A percentile compares a stretch with the other conserved stretches of the same genome.
phyloP scores from a whole-genome alignment of 2,797 vertebrate species.

The Pangasius macronema region DNA sequence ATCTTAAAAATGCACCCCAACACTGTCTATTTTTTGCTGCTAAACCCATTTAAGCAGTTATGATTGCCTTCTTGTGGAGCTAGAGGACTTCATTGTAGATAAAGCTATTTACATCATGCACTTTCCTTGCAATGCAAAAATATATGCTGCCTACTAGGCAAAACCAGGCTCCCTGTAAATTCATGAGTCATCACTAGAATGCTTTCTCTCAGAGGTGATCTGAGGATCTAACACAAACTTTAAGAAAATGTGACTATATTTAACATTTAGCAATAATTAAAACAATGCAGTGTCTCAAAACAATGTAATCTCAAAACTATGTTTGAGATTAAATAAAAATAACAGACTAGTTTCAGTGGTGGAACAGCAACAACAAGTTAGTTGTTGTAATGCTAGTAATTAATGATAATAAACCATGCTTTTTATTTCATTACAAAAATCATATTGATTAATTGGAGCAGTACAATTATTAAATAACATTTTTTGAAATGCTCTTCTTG shows the following conservation, averaged over 20 bases:
- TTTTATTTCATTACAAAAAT: background rate
- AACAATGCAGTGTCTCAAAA: no score
- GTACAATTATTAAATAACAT: background rate
- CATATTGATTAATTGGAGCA: background rate
- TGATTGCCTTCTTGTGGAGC: conserved; percentile 11
- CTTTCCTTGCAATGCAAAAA: conserved; percentile 15
- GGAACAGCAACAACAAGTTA: background rate
- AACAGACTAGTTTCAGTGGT: background rate
- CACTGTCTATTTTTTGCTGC: background rate
- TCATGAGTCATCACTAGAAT: conserved; percentile 20
- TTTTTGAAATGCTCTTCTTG: conserved; percentile 25
- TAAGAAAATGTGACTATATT: background rate
- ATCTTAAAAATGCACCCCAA: background rate
- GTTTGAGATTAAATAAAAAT: background rate
- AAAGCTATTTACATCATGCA: conserved; percentile 17
- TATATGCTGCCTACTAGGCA: conserved; percentile 8
- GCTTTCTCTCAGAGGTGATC: background rate
- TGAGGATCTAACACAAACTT: background rate
- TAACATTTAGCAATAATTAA: conserved; percentile 6
- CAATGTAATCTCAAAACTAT: no score
- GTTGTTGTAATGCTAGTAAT: background rate
- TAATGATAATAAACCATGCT: background rate
- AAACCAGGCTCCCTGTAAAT: conserved; percentile 6
- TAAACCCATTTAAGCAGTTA: background rate
- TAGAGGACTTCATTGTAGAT: background rate